A percentile compares a stretch with the other conserved stretches of the same genome.
Evolutionary conservation across 64 coral and sea anemone species (phyloP).

Genomic region (Trachythela sp.): DNA sequence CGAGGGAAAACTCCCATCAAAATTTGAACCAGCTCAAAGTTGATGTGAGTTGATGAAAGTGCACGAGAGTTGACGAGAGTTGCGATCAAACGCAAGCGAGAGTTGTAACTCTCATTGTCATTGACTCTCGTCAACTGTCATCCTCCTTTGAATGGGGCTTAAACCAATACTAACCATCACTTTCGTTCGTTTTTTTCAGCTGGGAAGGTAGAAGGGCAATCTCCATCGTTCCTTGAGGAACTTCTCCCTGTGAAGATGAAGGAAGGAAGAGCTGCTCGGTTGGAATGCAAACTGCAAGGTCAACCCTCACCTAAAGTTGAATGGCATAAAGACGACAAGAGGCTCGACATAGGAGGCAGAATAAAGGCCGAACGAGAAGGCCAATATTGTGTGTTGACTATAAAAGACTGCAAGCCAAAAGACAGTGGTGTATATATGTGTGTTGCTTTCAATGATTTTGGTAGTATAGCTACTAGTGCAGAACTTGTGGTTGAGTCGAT

Average conservation of each 20-base stretch:
- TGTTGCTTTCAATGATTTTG: slow-evolving; percentile 73
- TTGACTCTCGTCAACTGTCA: too few species aligned
- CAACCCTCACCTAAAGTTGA: slow-evolving; percentile 54
- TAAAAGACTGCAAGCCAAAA: slow-evolving; percentile 46
- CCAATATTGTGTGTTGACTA: slow-evolving; percentile 33
- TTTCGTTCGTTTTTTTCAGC: neutral
- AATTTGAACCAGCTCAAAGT: too few species aligned
- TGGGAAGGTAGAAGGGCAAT: slow-evolving; percentile 43
- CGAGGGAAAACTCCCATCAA: too few species aligned
- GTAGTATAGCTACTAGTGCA: slow-evolving; percentile 50
- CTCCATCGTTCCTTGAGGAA: slow-evolving; percentile 60
- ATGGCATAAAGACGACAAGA: slow-evolving; percentile 78
- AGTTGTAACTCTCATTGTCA: too few species aligned
- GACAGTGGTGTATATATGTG: slow-evolving; percentile 84
- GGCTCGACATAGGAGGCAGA: slow-evolving; percentile 54
- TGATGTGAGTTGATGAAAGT: too few species aligned
- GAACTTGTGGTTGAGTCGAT: slow-evolving; percentile 41
- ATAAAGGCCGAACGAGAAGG: slow-evolving; percentile 67
- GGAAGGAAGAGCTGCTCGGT: slow-evolving; percentile 51
- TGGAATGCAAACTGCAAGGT: slow-evolving; percentile 51
- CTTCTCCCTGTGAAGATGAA: slow-evolving; percentile 52
- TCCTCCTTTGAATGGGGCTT: too few species aligned
- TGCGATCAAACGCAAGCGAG: too few species aligned
- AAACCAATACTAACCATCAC: neutral
- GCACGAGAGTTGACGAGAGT: too few species aligned